Evolutionary conservation across 2,113 vertebrate species (phyloP).

Genomic region (Channa maculata): DNA sequence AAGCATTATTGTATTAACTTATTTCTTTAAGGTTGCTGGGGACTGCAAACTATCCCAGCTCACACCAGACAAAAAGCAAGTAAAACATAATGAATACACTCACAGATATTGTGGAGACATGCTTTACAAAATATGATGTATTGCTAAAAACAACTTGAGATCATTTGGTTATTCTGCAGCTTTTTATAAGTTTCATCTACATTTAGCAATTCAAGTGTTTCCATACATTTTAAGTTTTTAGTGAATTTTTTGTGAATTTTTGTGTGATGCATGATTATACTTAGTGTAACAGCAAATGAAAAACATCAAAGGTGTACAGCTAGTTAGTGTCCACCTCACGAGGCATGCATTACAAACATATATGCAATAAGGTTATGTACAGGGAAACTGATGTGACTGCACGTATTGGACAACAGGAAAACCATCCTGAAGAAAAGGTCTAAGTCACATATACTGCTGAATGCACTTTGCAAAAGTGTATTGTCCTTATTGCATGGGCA

Average conservation of each 20-base stretch:
- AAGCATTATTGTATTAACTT: too few species aligned
- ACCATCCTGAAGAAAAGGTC: neutral
- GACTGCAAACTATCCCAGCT: neutral
- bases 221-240: slow-evolving; percentile 39
- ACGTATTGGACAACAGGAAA: slow-evolving; percentile 11
- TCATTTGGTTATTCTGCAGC: slow-evolving; percentile 19
- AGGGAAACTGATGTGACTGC: slow-evolving; percentile 1
- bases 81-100: too few species aligned
- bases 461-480: slow-evolving; percentile 2
- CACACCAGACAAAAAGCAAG: neutral
- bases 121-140: neutral
- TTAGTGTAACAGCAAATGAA: slow-evolving; percentile 24
- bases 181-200: slow-evolving; percentile 61
- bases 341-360: slow-evolving; percentile 45
- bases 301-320: slow-evolving; percentile 20
- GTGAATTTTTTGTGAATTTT: slow-evolving; percentile 17
- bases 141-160: slow-evolving; percentile 37
- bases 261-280: slow-evolving; percentile 21
- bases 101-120: neutral
- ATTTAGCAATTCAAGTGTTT: slow-evolving; percentile 49
- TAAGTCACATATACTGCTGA: neutral
- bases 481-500: slow-evolving; percentile 28
- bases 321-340: slow-evolving; percentile 31
- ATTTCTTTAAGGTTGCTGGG: neutral
- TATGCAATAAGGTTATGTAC: slow-evolving; percentile 36